Evolutionary conservation across 2,797 vertebrate species (phyloP).

Genomic region (Pseudochaenichthys georgianus): DNA sequence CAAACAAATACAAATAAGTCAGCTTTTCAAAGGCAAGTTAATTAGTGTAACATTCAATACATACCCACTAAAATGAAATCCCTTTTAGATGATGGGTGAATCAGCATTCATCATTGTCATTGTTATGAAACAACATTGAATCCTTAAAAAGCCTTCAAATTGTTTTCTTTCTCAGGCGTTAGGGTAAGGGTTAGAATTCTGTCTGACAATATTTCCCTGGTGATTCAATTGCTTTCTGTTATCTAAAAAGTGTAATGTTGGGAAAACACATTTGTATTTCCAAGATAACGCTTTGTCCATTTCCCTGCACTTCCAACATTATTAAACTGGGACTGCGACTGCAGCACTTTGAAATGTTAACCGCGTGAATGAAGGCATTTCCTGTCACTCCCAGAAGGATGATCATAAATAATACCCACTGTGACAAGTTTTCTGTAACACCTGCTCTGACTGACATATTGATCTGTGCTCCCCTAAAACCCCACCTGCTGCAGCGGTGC

Average conservation of each 20-base stretch:
- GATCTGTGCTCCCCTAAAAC: slow-evolving; percentile 21
- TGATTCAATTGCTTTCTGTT: not conserved
- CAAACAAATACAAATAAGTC: not conserved
- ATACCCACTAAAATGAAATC: not conserved
- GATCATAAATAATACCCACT: slow-evolving; percentile 10
- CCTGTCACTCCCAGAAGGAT: not conserved
- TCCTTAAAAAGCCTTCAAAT: not conserved
- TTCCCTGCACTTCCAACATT: not conserved
- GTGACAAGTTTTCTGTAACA: slow-evolving; percentile 16
- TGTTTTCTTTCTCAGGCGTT: not conserved
- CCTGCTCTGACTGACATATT: slow-evolving; percentile 21
- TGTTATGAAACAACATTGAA: not conserved
- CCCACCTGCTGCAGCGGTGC: not conserved
- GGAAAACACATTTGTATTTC: not conserved
- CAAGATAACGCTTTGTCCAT: slow-evolving; percentile 1
- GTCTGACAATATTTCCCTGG: not conserved
- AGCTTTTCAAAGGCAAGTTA: not conserved
- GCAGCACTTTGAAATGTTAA: slow-evolving; percentile 1
- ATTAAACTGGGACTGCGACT: slow-evolving; percentile 2
- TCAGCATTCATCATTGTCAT: not conserved
- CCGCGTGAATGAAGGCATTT: slow-evolving; percentile 10
- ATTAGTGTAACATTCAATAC: not conserved
- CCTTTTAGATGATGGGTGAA: not conserved
- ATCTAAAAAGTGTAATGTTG: not conserved
- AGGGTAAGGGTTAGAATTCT: not conserved